Percentiles rank a stretch among this genome's conserved stretches.
Evolutionary conservation across 2,797 vertebrate genomes (phyloP).

Genomic region (Sebastes hubbsi): DNA sequence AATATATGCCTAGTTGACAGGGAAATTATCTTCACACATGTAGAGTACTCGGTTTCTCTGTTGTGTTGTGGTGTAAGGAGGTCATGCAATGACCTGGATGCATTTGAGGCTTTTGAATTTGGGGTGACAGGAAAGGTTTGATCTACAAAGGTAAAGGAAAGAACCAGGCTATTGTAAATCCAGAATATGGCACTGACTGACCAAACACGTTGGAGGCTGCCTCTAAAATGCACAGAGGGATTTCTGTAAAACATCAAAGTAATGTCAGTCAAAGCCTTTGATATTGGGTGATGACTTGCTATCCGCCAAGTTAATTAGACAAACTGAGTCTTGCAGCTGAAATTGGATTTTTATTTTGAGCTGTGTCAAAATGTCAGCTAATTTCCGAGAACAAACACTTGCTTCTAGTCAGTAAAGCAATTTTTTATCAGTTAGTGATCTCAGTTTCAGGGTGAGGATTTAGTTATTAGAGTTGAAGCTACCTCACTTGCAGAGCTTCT

Average conservation of each 20-base stretch:
- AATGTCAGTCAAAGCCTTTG: neutral
- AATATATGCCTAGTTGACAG: no score
- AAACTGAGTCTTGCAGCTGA: neutral
- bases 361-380: neutral
- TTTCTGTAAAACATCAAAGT: neutral
- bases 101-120: no score
- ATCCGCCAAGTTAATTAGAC: neutral
- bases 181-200: neutral
- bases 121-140: neutral
- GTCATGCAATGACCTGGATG: neutral
- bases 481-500: neutral
- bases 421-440: neutral
- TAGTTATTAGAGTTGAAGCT: neutral
- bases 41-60: neutral
- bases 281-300: neutral
- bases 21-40: neutral
- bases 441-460: neutral
- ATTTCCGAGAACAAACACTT: neutral
- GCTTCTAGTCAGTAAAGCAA: neutral
- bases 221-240: neutral
- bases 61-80: neutral
- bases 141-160: neutral
- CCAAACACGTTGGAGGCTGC: neutral
- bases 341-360: neutral
- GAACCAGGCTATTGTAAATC: neutral